Evolutionary conservation across 2,888 invertebrate genomes (phyloP).

Genomic region (Drosophila mulleri): DNA sequence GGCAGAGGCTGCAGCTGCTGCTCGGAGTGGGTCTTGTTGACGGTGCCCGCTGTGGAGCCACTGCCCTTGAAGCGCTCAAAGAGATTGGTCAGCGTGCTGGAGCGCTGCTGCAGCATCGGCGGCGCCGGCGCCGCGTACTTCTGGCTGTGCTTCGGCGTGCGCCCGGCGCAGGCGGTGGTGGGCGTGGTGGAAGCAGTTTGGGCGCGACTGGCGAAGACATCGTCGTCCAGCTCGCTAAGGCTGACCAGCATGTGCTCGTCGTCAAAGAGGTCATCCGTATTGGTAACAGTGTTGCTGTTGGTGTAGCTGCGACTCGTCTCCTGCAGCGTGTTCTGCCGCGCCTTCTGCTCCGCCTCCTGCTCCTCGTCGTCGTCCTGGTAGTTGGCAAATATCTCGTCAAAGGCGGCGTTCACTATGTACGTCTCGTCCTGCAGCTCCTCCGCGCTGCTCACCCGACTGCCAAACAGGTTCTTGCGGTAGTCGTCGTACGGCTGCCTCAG

Average conservation of each 20-base stretch:
- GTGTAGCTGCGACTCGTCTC: slow-evolving; percentile 37
- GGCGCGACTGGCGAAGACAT: slow-evolving; percentile 69
- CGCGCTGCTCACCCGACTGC: slow-evolving; percentile 65
- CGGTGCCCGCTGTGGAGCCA: slow-evolving; percentile 37
- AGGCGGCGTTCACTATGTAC: slow-evolving; percentile 83
- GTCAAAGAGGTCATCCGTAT: slow-evolving; percentile 60
- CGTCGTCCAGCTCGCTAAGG: slow-evolving; percentile 75
- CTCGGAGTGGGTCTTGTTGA: slow-evolving; percentile 71
- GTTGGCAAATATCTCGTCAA: slow-evolving; percentile 82
- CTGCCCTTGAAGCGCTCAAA: slow-evolving; percentile 77
- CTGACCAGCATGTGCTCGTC: slow-evolving; percentile 77
- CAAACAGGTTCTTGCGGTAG: slow-evolving; percentile 84
- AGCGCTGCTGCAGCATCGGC: slow-evolving; percentile 60
- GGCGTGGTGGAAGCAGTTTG: slow-evolving; percentile 63
- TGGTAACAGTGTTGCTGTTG: slow-evolving; percentile 47
- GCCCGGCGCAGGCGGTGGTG: slow-evolving; percentile 59
- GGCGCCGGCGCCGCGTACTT: slow-evolving; percentile 76
- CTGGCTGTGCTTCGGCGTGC: slow-evolving; percentile 73
- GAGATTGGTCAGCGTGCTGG: slow-evolving; percentile 80
- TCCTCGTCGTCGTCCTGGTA: slow-evolving; percentile 79
- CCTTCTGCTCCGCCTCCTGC: slow-evolving; percentile 45
- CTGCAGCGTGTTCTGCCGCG: neutral
- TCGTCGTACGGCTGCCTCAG: slow-evolving; percentile 73
- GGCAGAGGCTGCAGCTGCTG: slow-evolving; percentile 56
- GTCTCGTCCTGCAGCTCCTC: slow-evolving; percentile 77